Evolutionary conservation across 2,797 vertebrate genomes (phyloP), one percentile per base, ranked within the genome.

Genomic region (Peromyscus aztecus): DNA sequence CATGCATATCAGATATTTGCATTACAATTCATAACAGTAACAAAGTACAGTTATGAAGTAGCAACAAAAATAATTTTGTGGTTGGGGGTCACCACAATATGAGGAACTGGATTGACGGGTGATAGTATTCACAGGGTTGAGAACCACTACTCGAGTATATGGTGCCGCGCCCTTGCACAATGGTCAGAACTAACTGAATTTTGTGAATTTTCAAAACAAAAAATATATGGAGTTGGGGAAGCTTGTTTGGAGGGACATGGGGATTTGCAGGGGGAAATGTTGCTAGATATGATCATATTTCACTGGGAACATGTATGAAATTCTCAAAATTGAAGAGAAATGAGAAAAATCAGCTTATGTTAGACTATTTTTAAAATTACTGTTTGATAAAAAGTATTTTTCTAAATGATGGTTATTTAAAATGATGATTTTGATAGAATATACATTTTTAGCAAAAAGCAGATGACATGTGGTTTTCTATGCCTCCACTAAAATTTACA

Each of bases 381-480:
- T 27, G 13, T 17, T 86, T 73, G n/a, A 82, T 34, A 34, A 89
- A 89, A 92, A 57, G 10, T 1, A 67, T 75, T 84, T 94, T 29
- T 95, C 57, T 84, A 89, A 97, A 80, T 83, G 29, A 69, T 46
- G 17, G 10, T 65, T 13, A 40, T 83, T 77, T 91, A 76, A 95
- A 95, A 94, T 75, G 55, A 71, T 31, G 55, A 76, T 90, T 65
- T 90, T 46, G 46, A 21, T 4, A 67, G 13, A 91, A 73, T 29
- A 13, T 29, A 46, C 29, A 93, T 94, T 37, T 85, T 93, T 67
- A 63, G 16, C 0, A 21, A 29, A 89, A 90, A 92, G 73, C 34
- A 95, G 90, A 59, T 31, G 57, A 76, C 12, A 31, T 1, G 46
- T 89, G n/a, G 46, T 43, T 96, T 94, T 34, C 46, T 90, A 65